A percentile compares a stretch with the other conserved stretches of the same genome.
phyloP scores from a whole-genome alignment of 2,888 invertebrate genomes.

The Scaeva pyrastri region DNA sequence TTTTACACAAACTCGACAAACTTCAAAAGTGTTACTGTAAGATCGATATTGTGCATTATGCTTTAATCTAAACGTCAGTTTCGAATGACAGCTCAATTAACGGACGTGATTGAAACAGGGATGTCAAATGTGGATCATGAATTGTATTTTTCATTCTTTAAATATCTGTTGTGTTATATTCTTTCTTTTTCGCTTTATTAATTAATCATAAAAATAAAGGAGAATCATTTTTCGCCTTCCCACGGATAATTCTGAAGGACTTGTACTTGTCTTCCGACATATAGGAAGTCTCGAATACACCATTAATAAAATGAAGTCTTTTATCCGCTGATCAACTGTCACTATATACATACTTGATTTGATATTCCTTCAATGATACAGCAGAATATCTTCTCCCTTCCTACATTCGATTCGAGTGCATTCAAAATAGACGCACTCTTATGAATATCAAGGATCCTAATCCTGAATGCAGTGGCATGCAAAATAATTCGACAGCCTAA shows the following conservation, averaged over 20 bases:
- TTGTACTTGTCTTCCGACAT: background rate
- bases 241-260: background rate
- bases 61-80: too few species aligned
- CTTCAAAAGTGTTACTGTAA: too few species aligned
- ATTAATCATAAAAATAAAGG: background rate
- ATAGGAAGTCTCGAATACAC: too few species aligned
- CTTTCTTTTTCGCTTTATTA: background rate
- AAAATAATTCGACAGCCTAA: constrained; percentile 57
- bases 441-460: constrained; percentile 49
- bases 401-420: too few species aligned
- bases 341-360: constrained; percentile 11
- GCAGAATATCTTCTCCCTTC: constrained; percentile 13
- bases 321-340: background rate
- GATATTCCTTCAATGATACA: constrained; percentile 31
- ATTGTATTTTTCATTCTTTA: too few species aligned
- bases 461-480: constrained; percentile 56
- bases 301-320: constrained; percentile 10
- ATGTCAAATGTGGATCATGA: too few species aligned
- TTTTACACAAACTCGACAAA: too few species aligned
- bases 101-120: too few species aligned
- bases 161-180: background rate
- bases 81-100: too few species aligned
- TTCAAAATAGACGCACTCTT: constrained; percentile 4
- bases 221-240: background rate
- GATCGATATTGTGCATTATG: too few species aligned